Percentiles rank a stretch among this genome's conserved stretches.
These are phyloP conservation scores for Drosophila fuyamai DNA, from an alignment of 1,140 invertebrate species.

Conservation along the genomic window DNA sequence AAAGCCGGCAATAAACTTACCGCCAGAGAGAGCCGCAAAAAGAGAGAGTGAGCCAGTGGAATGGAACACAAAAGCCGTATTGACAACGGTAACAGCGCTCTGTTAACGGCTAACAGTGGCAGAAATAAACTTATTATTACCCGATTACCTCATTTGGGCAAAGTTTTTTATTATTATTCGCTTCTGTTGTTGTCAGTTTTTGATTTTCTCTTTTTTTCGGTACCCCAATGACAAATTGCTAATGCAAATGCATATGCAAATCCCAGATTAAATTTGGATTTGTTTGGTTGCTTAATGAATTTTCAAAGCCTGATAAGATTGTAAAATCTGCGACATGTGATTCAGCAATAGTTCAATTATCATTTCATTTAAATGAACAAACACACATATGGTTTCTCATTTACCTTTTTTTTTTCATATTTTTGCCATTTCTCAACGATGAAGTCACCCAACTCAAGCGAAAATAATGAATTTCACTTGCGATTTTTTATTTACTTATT, in stretches of 20 bases:
- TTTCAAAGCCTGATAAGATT: constrained; percentile 15
- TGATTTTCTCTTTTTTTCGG: constrained; percentile 31
- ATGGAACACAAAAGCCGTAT: constrained; percentile 21
- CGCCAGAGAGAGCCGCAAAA: constrained; percentile 15
- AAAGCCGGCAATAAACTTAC: constrained; percentile 58
- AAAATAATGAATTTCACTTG: constrained; percentile 37
- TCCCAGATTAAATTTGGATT: constrained; percentile 19
- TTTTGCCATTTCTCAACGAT: constrained; percentile 29
- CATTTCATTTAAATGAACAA: constrained; percentile 19
- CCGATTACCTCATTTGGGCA: constrained; percentile 84
- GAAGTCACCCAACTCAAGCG: constrained; percentile 37
- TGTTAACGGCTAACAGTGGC: constrained; percentile 57
- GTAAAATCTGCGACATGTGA: constrained; percentile 6
- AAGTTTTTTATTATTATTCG: constrained; percentile 61
- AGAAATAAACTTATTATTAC: constrained; percentile 81
- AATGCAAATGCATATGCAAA: constrained; percentile 56
- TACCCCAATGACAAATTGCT: constrained; percentile 59
- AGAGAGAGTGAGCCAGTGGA: constrained; percentile 18
- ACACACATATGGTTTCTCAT: constrained; percentile 33
- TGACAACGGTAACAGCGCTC: constrained; percentile 37
- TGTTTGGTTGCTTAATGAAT: constrained; percentile 25
- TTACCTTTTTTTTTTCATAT: constrained; percentile 18
- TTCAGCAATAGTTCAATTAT: constrained; percentile 27
- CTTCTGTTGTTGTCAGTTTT: constrained; percentile 36
- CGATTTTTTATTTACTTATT: constrained; percentile 37